These are phyloP conservation scores for Thera obeliscata DNA, from an alignment of 2,888 invertebrate genomes.

Conservation along the genomic window DNA sequence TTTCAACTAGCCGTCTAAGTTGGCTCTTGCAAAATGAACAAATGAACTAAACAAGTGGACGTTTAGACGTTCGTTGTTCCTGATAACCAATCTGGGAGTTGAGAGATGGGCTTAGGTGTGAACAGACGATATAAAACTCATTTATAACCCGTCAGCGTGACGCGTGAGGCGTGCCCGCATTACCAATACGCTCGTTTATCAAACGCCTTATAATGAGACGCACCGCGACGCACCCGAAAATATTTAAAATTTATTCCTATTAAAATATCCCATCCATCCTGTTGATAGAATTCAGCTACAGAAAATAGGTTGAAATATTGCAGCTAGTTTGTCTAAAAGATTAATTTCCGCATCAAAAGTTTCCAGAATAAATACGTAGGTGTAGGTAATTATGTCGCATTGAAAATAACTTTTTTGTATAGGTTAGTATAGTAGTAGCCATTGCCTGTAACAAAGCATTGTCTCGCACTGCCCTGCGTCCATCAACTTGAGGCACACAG, in stretches of 20 bases:
- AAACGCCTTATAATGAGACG: slow-evolving; percentile 79
- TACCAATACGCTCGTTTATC: slow-evolving; percentile 82
- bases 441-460: too few relatives aligned
- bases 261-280: slow-evolving; percentile 60
- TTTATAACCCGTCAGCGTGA: slow-evolving; percentile 80
- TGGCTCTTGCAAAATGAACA: slow-evolving; percentile 76
- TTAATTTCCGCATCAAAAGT: too few relatives aligned
- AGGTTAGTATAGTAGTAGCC: too few relatives aligned
- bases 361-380: not conserved
- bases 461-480: too few relatives aligned
- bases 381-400: too few relatives aligned
- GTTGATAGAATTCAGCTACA: slow-evolving; percentile 53
- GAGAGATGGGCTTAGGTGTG: slow-evolving; percentile 77
- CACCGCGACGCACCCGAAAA: slow-evolving; percentile 69
- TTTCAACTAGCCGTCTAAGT: slow-evolving; percentile 80
- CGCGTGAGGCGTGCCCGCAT: slow-evolving; percentile 77
- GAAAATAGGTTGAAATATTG: slow-evolving; percentile 47
- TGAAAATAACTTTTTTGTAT: too few relatives aligned
- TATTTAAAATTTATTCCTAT: slow-evolving; percentile 71
- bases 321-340: slow-evolving; percentile 33
- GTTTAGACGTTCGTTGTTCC: slow-evolving; percentile 65
- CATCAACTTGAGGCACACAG: too few relatives aligned
- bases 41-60: slow-evolving; percentile 76
- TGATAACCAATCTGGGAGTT: slow-evolving; percentile 70
- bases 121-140: slow-evolving; percentile 81